phyloP scores from a whole-genome alignment of 2,888 invertebrate species.

The Sialis lutaria region DNA sequence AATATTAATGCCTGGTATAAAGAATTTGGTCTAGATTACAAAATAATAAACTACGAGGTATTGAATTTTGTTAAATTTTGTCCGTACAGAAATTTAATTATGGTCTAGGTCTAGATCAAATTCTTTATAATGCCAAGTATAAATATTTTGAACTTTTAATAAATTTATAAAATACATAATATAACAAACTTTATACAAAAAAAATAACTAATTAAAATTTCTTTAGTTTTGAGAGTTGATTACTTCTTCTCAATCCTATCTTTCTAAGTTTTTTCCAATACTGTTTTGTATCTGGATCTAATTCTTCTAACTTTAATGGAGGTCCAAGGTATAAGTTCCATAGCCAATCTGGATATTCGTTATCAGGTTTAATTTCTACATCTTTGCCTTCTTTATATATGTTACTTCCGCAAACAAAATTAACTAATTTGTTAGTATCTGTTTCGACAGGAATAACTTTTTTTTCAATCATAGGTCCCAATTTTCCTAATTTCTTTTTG shows the following conservation, averaged over 20 bases:
- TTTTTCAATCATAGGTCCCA: constrained; percentile 47
- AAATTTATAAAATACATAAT: too few species aligned
- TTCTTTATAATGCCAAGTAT: too few species aligned
- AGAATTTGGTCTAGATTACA: too few species aligned
- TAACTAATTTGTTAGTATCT: constrained; percentile 58
- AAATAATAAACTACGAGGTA: too few species aligned
- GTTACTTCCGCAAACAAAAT: constrained; percentile 73
- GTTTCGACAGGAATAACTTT: constrained; percentile 66
- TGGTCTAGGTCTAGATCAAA: too few species aligned
- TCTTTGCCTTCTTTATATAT: constrained; percentile 66
- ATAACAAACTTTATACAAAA: too few species aligned
- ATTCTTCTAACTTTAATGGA: constrained; percentile 45
- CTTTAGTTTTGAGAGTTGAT: constrained; percentile 37
- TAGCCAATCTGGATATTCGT: constrained; percentile 85
- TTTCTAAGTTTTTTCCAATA: constrained; percentile 68
- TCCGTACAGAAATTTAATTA: too few species aligned
- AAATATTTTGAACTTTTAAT: too few species aligned
- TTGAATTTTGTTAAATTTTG: too few species aligned
- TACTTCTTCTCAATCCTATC: constrained; percentile 43
- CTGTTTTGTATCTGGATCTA: constrained; percentile 59
- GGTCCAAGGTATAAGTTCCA: constrained; percentile 56
- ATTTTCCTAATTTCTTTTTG: constrained; percentile 41
- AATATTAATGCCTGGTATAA: too few species aligned
- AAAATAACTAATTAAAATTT: constrained; percentile 30
- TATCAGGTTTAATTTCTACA: constrained; percentile 53